Percentiles rank a stretch among this genome's conserved stretches.
Conservation (phyloP, 2,888 invertebrate species). For the Sesia bembeciformis region DNA sequence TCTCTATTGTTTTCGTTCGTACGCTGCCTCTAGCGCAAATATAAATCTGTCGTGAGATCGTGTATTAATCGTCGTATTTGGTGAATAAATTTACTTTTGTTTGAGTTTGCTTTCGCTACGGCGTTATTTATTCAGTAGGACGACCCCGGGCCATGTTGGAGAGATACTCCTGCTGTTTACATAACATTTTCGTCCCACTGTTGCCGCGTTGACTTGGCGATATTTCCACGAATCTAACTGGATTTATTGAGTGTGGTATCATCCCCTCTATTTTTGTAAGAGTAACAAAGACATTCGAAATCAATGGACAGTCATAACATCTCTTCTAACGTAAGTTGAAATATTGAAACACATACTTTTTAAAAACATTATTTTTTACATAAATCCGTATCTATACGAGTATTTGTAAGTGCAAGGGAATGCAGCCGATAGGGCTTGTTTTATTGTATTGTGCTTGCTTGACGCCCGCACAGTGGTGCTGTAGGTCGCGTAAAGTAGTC, state of each 20-base stretch:
- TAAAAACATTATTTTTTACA: neutral
- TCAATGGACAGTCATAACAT: no score
- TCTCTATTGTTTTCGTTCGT: neutral
- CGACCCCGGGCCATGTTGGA: slow-evolving; percentile 52
- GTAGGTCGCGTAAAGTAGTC: slow-evolving; percentile 12
- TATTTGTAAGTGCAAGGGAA: neutral
- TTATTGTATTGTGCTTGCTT: slow-evolving; percentile 28
- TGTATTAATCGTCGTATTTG: slow-evolving; percentile 70
- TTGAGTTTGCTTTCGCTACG: slow-evolving; percentile 64
- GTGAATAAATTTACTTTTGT: slow-evolving; percentile 72
- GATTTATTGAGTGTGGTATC: slow-evolving; percentile 35
- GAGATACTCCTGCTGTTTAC: slow-evolving; percentile 56
- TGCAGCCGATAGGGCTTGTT: slow-evolving; percentile 33
- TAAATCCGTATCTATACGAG: slow-evolving; percentile 1
- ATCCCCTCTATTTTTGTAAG: no score
- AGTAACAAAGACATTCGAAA: no score
- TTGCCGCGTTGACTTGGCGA: slow-evolving; percentile 40
- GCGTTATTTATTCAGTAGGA: slow-evolving; percentile 66
- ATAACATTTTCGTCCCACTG: slow-evolving; percentile 57
- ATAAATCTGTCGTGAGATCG: slow-evolving; percentile 63
- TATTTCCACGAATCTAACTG: slow-evolving; percentile 41
- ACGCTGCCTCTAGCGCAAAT: slow-evolving; percentile 20
- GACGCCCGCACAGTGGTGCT: slow-evolving; percentile 33
- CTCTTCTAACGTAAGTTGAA: no score
- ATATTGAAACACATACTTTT: no score